Conservation (phyloP, 2,888 invertebrate species). For the Platycheirus rosarum region DNA sequence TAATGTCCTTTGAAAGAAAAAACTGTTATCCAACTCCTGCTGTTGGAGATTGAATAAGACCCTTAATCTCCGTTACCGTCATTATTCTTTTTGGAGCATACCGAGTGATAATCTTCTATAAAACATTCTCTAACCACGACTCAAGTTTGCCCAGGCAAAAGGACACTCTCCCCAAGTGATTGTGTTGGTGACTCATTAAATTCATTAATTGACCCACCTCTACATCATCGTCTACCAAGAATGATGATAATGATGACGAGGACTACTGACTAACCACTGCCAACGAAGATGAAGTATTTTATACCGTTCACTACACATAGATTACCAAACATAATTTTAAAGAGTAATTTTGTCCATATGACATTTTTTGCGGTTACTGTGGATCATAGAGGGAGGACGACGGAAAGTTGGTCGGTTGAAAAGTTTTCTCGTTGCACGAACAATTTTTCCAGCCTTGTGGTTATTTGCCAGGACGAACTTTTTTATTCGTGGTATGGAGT, state of each 20-base stretch:
- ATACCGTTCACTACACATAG: slow-evolving; percentile 41
- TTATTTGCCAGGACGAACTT: slow-evolving; percentile 68
- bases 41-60: too few species aligned
- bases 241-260: slow-evolving; percentile 11
- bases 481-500: slow-evolving; percentile 45
- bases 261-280: slow-evolving; percentile 22
- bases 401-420: slow-evolving; percentile 27
- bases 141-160: slow-evolving; percentile 46
- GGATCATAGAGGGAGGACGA: slow-evolving; percentile 3
- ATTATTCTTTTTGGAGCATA: neutral
- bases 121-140: slow-evolving; percentile 37
- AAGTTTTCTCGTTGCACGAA: slow-evolving; percentile 69
- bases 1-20: neutral
- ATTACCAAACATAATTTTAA: slow-evolving; percentile 68
- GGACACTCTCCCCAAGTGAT: neutral
- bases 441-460: slow-evolving; percentile 63
- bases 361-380: slow-evolving; percentile 58
- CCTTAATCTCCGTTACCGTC: neutral
- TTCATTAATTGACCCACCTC: slow-evolving; percentile 63
- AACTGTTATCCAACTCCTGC: neutral
- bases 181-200: slow-evolving; percentile 62
- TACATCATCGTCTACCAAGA: slow-evolving; percentile 11
- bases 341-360: slow-evolving; percentile 71
- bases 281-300: slow-evolving; percentile 46
- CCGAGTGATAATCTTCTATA: neutral